Evolutionary conservation across 2,888 invertebrate species (phyloP).

Genomic region (Timema podura): DNA sequence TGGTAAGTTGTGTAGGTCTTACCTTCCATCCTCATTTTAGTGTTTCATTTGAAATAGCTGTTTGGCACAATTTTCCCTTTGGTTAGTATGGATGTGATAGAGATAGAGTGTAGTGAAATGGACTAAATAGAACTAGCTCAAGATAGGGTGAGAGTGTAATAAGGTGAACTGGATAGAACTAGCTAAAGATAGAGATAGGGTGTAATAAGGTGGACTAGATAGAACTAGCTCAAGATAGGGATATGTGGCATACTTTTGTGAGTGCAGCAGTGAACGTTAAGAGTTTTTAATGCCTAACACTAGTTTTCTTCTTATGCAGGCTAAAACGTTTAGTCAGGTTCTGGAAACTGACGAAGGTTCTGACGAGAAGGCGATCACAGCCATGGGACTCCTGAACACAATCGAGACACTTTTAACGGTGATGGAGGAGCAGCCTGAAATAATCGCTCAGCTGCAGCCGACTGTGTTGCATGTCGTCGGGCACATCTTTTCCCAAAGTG

Average conservation of each 20-base stretch:
- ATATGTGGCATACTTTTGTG: no score
- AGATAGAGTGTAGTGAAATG: background rate
- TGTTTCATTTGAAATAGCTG: no score
- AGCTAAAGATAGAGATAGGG: no score
- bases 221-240: no score
- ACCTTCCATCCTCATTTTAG: no score
- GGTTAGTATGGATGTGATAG: background rate
- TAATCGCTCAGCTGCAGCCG: conserved; percentile 85
- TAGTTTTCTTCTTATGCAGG: conserved; percentile 42
- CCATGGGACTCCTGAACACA: conserved; percentile 94
- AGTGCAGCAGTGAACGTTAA: no score
- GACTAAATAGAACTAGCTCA: no score
- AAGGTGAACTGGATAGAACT: no score
- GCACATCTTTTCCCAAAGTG: conserved; percentile 61
- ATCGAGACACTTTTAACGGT: conserved; percentile 92
- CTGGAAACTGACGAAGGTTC: conserved; percentile 80
- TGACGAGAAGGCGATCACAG: conserved; percentile 94
- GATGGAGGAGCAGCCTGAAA: conserved; percentile 82
- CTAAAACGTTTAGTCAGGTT: conserved; percentile 69
- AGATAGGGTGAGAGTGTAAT: no score
- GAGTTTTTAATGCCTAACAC: background rate
- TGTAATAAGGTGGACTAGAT: no score
- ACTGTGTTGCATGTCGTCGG: conserved; percentile 84
- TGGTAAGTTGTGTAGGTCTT: no score
- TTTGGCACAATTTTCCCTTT: background rate